phyloP scores from a whole-genome alignment of 2,888 invertebrate genomes.

The Caenorhabditis sp. region DNA sequence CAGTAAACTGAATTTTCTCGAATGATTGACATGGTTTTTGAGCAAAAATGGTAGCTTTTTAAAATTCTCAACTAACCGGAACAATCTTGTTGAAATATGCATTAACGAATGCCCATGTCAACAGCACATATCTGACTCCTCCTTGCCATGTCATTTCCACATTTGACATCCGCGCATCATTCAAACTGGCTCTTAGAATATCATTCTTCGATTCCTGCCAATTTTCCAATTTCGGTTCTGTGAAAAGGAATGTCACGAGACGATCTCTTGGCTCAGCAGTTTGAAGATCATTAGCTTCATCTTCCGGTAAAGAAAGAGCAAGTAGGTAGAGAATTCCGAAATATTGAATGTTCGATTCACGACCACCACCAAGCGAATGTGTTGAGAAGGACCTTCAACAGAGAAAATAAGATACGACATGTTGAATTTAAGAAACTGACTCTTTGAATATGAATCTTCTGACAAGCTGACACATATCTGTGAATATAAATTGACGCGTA shows the following conservation, averaged over 20 bases:
- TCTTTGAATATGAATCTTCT: slow-evolving; percentile 45
- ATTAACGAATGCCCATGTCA: slow-evolving; percentile 55
- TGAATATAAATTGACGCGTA: slow-evolving; percentile 39
- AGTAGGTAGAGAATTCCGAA: slow-evolving; percentile 77
- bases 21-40: too few species aligned
- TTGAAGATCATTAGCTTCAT: slow-evolving; percentile 20
- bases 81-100: slow-evolving; percentile 50
- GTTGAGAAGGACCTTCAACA: slow-evolving; percentile 92
- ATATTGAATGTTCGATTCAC: slow-evolving; percentile 81
- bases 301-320: slow-evolving; percentile 40
- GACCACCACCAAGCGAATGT: slow-evolving; percentile 84
- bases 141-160: background rate
- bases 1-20: too few species aligned
- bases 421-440: slow-evolving; percentile 9
- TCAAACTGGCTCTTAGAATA: slow-evolving; percentile 25
- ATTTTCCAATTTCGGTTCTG: slow-evolving; percentile 36
- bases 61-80: slow-evolving; percentile 39
- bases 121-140: background rate
- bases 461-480: slow-evolving; percentile 48
- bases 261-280: slow-evolving; percentile 17
- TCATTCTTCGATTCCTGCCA: slow-evolving; percentile 50
- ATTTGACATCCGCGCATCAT: background rate
- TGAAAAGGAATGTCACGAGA: slow-evolving; percentile 46
- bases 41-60: too few species aligned
- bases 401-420: background rate